Evolutionary conservation across 1,140 invertebrate species (phyloP).

Genomic region (Hyposmocoma kahamanoa): DNA sequence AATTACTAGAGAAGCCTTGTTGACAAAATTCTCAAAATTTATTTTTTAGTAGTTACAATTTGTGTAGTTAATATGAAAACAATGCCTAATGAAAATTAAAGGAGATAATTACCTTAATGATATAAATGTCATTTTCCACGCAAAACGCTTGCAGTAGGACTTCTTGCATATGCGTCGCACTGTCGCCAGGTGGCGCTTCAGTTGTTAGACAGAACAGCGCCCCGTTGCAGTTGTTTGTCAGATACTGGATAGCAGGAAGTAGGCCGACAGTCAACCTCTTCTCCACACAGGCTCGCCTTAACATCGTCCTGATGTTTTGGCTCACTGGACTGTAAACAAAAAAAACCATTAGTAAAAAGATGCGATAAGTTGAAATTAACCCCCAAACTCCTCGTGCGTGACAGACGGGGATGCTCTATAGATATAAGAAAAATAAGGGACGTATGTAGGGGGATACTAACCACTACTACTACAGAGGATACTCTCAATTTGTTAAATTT

Average conservation of each 20-base stretch:
- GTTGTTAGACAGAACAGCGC: slow-evolving; percentile 79
- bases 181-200: slow-evolving; percentile 75
- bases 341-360: slow-evolving; percentile 12
- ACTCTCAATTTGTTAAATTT: too few relatives aligned
- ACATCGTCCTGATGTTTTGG: slow-evolving; percentile 72
- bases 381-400: too few relatives aligned
- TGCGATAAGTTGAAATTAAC: too few relatives aligned
- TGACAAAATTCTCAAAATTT: too few relatives aligned
- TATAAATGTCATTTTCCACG: slow-evolving; percentile 80
- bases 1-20: too few relatives aligned
- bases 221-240: slow-evolving; percentile 75
- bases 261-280: slow-evolving; percentile 77
- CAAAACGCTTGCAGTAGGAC: slow-evolving; percentile 81
- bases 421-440: too few relatives aligned
- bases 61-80: too few relatives aligned
- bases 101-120: slow-evolving; percentile 74
- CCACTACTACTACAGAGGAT: too few relatives aligned
- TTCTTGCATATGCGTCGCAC: slow-evolving; percentile 80
- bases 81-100: slow-evolving; percentile 11
- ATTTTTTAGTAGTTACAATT: too few relatives aligned
- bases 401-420: too few relatives aligned
- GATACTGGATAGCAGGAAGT: slow-evolving; percentile 74
- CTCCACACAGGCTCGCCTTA: slow-evolving; percentile 75
- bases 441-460: too few relatives aligned
- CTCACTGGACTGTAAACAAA: slow-evolving; percentile 64